Conservation (phyloP, 2,113 vertebrate genomes). For the Otus sunia region DNA sequence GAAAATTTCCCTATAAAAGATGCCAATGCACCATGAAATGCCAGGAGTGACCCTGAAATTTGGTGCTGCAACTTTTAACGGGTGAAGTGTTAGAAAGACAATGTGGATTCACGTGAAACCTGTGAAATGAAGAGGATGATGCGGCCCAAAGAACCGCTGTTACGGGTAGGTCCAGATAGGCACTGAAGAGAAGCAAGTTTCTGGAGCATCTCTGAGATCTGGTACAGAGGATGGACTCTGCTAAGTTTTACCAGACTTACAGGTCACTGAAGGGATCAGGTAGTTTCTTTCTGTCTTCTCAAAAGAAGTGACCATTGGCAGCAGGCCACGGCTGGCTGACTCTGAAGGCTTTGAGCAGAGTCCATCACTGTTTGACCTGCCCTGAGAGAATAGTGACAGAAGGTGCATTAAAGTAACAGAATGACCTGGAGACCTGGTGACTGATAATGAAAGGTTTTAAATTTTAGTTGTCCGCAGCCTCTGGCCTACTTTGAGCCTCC, state of each 20-base stretch:
- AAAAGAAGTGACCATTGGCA: neutral
- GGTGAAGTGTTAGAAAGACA: neutral
- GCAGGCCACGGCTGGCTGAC: neutral
- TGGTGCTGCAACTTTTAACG: neutral
- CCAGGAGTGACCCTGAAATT: neutral
- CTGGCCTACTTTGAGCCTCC: slow-evolving; percentile 34
- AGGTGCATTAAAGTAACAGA: neutral
- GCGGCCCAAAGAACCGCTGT: neutral
- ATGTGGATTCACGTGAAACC: neutral
- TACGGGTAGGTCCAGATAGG: accelerated
- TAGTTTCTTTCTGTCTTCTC: neutral
- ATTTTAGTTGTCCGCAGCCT: slow-evolving; percentile 25
- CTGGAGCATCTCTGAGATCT: neutral
- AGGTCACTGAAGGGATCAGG: neutral
- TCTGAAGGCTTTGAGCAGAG: neutral
- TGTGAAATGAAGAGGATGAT: neutral
- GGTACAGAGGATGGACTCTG: neutral
- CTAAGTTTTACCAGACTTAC: neutral
- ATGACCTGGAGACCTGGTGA: neutral
- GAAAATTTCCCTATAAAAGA: neutral
- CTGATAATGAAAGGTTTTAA: slow-evolving; percentile 29
- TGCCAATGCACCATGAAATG: neutral
- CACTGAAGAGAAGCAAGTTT: neutral
- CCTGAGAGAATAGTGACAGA: slow-evolving; percentile 2
- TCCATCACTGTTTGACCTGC: neutral